Evolutionary conservation across 2,113 vertebrate genomes (phyloP).

Genomic region (Zosterops hypoxanthus): DNA sequence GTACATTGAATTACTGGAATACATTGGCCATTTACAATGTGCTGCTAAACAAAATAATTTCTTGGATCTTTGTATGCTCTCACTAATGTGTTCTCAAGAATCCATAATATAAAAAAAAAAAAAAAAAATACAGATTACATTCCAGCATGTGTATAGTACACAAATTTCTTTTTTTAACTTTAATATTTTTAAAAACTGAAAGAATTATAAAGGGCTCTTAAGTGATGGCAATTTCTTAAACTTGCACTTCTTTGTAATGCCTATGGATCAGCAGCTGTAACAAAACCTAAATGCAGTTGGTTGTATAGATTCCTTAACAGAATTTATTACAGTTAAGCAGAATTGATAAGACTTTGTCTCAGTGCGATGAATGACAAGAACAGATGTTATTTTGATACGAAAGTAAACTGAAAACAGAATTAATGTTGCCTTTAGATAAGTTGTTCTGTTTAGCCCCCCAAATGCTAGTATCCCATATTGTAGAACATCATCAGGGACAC

Average conservation of each 20-base stretch:
- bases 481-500: neutral
- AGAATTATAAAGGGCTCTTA: neutral
- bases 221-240: neutral
- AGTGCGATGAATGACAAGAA: neutral
- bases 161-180: neutral
- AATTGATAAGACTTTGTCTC: neutral
- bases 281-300: neutral
- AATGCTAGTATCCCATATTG: neutral
- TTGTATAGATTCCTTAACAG: neutral
- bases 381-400: neutral
- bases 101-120: neutral
- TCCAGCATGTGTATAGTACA: neutral
- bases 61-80: neutral
- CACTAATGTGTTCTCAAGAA: neutral
- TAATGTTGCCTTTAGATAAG: neutral
- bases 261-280: neutral
- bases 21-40: rapidly evolving
- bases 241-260: neutral
- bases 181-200: neutral
- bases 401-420: neutral
- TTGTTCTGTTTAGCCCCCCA: neutral
- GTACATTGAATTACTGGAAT: neutral
- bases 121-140: neutral
- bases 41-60: neutral
- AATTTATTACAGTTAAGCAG: neutral